A percentile compares a stretch with the other conserved stretches of the same genome.
Conservation (phyloP, 1,140 invertebrate species). For the Drusus annulatus region DNA sequence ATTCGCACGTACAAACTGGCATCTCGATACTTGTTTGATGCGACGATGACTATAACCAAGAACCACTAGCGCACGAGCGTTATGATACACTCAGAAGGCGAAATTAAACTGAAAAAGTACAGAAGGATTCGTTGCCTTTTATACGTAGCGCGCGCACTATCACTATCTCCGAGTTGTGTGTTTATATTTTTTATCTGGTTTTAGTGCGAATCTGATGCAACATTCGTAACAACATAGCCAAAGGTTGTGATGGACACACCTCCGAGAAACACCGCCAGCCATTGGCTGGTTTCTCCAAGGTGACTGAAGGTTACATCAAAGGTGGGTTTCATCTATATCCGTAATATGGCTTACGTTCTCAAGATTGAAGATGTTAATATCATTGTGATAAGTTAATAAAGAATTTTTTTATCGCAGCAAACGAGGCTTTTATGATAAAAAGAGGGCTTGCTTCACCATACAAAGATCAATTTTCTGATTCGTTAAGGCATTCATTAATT, state of each 20-base stretch:
- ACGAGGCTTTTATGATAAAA: too few relatives aligned
- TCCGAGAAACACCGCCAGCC: background rate
- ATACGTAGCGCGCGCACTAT: background rate
- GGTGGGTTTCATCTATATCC: background rate
- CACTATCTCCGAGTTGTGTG: too few relatives aligned
- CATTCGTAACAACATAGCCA: background rate
- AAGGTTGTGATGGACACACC: background rate
- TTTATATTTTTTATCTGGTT: background rate
- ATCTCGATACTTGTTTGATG: slow-evolving; percentile 25
- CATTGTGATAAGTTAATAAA: too few relatives aligned
- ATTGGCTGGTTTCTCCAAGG: background rate
- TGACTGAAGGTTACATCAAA: background rate
- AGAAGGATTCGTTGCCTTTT: background rate
- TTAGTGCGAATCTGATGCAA: slow-evolving; percentile 5
- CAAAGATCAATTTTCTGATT: too few relatives aligned
- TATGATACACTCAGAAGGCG: background rate
- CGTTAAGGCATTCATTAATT: too few relatives aligned
- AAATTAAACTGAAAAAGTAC: slow-evolving; percentile 20
- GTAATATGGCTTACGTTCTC: too few relatives aligned
- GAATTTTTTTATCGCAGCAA: too few relatives aligned
- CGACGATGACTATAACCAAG: background rate
- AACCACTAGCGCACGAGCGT: background rate
- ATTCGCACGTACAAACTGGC: slow-evolving; percentile 51
- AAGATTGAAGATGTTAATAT: too few relatives aligned
- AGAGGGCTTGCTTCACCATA: too few relatives aligned